These are phyloP conservation scores for Bradypodion pumilum DNA, from an alignment of 2,797 vertebrate genomes.

Conservation along the genomic window DNA sequence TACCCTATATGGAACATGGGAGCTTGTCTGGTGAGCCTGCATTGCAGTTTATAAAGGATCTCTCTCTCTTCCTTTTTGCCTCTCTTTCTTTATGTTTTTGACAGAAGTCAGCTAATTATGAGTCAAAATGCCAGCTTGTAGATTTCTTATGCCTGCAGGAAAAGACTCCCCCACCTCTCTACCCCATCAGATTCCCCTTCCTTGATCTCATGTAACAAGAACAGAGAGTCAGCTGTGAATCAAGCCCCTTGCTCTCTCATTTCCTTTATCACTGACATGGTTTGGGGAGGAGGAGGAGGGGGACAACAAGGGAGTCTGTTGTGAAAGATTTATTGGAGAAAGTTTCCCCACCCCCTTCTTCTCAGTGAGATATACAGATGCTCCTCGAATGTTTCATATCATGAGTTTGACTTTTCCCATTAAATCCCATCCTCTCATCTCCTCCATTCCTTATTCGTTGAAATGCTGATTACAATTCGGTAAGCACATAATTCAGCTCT, in stretches of 20 bases:
- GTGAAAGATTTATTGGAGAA: constrained; percentile 46
- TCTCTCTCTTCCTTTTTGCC: not conserved
- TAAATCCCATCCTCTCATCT: constrained; percentile 39
- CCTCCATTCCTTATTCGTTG: constrained; percentile 40
- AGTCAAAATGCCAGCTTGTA: constrained; percentile 59
- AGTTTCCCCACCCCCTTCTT: constrained; percentile 35
- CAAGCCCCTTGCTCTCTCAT: constrained; percentile 64
- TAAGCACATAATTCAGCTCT: constrained; percentile 55
- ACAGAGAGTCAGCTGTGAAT: constrained; percentile 69
- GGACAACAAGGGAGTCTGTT: constrained; percentile 59
- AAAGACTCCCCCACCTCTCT: not conserved
- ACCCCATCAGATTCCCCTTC: constrained; percentile 41
- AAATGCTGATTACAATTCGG: constrained; percentile 55
- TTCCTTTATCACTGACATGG: constrained; percentile 70
- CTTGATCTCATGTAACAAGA: constrained; percentile 69
- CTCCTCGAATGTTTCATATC: constrained; percentile 54
- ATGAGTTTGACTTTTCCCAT: constrained; percentile 55
- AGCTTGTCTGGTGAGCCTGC: not conserved
- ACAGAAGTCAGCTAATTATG: constrained; percentile 51
- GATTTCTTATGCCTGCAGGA: constrained; percentile 59
- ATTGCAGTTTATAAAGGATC: constrained; percentile 41
- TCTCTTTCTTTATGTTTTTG: constrained; percentile 19
- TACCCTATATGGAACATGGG: not conserved
- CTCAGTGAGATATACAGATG: constrained; percentile 40
- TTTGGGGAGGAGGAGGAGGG: constrained; percentile 56